Conservation (phyloP, 2,113 vertebrate genomes). For the Tricholaema leucomelas region DNA sequence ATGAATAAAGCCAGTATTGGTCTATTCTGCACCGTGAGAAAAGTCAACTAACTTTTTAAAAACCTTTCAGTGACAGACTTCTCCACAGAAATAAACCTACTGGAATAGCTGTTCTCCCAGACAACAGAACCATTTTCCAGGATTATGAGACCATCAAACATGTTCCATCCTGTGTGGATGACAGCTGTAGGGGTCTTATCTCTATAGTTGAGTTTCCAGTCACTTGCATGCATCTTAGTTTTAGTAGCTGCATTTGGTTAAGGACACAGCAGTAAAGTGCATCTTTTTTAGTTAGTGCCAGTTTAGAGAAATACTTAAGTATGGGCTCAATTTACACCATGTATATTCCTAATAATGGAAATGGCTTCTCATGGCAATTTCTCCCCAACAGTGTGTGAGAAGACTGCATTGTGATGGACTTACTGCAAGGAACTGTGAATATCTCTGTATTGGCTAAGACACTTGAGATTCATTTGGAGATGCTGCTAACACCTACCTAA, state of each 20-base stretch:
- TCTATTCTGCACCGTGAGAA: background rate
- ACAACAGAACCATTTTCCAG: background rate
- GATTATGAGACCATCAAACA: background rate
- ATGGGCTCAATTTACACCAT: background rate
- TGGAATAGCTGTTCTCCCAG: background rate
- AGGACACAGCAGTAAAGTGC: background rate
- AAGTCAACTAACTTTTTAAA: background rate
- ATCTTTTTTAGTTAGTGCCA: background rate
- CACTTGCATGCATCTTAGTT: background rate
- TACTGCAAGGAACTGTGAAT: background rate
- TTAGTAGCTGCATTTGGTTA: background rate
- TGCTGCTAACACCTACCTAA: background rate
- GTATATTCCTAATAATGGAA: background rate
- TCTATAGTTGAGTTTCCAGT: background rate
- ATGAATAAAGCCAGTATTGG: background rate
- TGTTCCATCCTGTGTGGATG: background rate
- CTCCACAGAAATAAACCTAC: background rate
- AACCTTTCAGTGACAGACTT: background rate
- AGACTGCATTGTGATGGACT: background rate
- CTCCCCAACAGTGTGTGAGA: background rate
- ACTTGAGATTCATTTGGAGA: background rate
- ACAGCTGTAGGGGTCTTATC: background rate
- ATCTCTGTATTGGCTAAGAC: background rate
- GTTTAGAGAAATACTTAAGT: background rate
- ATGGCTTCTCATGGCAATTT: background rate